Percentiles rank a stretch among this genome's conserved stretches.
These are phyloP conservation scores for Euphonia xanthogaster DNA, from an alignment of 2,797 vertebrate species.

Conservation along the genomic window DNA sequence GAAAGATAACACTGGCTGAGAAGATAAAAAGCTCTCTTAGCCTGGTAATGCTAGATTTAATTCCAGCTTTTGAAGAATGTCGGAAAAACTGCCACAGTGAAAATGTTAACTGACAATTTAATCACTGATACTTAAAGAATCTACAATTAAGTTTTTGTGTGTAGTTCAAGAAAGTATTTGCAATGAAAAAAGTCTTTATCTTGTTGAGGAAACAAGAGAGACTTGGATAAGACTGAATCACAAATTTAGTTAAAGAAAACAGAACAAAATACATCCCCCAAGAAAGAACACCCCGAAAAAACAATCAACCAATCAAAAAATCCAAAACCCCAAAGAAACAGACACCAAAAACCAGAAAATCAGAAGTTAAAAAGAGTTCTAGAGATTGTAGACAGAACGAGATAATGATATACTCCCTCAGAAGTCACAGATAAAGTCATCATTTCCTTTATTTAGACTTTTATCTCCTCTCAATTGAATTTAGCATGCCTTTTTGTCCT, in stretches of 20 bases:
- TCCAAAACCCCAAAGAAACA: rapidly evolving
- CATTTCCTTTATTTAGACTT: background rate
- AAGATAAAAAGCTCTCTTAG: background rate
- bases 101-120: background rate
- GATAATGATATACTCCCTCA: background rate
- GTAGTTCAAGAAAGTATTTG: background rate
- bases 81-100: background rate
- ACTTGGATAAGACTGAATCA: background rate
- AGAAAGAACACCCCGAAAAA: background rate
- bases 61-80: background rate
- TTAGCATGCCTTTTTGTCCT: background rate
- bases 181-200: background rate
- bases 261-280: rapidly evolving
- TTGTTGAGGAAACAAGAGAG: background rate
- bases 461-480: background rate
- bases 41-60: background rate
- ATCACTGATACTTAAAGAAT: background rate
- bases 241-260: background rate
- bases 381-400: background rate
- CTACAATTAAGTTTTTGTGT: background rate
- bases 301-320: background rate
- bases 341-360: background rate
- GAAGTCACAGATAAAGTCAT: background rate
- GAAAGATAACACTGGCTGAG: background rate
- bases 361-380: background rate